These are phyloP conservation scores for Rhopalosiphum padi DNA, from an alignment of 1,140 invertebrate genomes.

Conservation along the genomic window DNA sequence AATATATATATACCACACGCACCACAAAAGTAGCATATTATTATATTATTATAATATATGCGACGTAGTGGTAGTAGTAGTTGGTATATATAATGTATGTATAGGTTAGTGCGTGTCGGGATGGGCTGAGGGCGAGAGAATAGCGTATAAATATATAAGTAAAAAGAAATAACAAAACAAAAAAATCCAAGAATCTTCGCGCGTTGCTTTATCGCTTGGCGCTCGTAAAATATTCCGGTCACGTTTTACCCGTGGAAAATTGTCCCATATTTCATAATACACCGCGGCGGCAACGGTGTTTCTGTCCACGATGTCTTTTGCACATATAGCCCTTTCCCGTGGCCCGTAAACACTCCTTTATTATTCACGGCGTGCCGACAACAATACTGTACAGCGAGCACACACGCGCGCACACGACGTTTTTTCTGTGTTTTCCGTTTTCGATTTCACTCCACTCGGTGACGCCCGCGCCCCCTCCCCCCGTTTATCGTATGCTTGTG, in stretches of 20 bases:
- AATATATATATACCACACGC: not conserved
- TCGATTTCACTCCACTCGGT: not conserved
- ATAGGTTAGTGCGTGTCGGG: not conserved
- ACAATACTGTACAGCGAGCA: not conserved
- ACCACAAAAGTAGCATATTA: not conserved
- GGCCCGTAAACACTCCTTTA: conserved; percentile 41
- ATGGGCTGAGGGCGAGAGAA: not conserved
- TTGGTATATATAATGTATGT: not conserved
- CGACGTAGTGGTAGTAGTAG: not conserved
- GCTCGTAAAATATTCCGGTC: conserved; percentile 43
- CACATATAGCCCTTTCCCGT: not conserved
- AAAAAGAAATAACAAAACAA: not conserved
- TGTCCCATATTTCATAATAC: conserved; percentile 49
- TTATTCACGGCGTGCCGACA: conserved; percentile 47
- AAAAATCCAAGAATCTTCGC: conserved; percentile 26
- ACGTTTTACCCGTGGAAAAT: conserved; percentile 43
- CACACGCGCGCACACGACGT: not conserved
- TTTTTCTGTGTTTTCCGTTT: not conserved
- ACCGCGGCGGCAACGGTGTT: not conserved
- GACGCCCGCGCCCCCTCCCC: no score
- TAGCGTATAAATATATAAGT: not conserved
- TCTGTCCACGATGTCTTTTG: conserved; percentile 34
- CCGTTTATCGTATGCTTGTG: not conserved
- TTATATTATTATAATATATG: not conserved
- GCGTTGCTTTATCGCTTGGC: not conserved